Conservation (phyloP, 2,113 vertebrate species). For the Sebastes schlegelii region DNA sequence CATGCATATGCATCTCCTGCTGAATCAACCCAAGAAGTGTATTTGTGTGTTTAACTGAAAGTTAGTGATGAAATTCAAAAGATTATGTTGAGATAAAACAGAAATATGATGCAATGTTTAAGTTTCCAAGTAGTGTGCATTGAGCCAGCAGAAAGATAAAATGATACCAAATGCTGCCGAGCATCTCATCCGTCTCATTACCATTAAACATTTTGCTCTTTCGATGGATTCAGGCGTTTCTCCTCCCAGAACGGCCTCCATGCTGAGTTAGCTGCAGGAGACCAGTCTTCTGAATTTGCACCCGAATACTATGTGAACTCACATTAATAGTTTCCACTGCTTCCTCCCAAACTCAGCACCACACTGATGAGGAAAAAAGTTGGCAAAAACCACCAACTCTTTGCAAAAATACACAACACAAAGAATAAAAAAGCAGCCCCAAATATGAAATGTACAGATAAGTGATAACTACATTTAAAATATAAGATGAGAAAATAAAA, state of each 20-base stretch:
- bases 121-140: not conserved
- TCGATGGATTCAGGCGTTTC: constrained; percentile 13
- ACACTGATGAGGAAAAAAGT: not conserved
- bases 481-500: not conserved
- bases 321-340: constrained; percentile 15
- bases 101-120: not conserved
- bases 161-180: not conserved
- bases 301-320: not conserved
- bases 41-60: too few relatives aligned
- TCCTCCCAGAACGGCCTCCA: constrained; percentile 9
- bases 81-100: not conserved
- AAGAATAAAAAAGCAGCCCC: not conserved
- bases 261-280: constrained; percentile 7
- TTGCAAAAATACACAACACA: not conserved
- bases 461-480: not conserved
- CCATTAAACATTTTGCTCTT: not conserved
- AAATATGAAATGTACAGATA: not conserved
- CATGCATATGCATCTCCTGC: not conserved
- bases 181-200: constrained; percentile 24
- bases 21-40: not conserved
- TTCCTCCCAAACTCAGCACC: not conserved
- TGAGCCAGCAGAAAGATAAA: not conserved
- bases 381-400: not conserved
- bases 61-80: not conserved
- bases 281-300: constrained; percentile 7